Evolutionary conservation across 2,113 vertebrate species (phyloP), one percentile per base, ranked within the genome.

Genomic region (Leucosticte australis): DNA sequence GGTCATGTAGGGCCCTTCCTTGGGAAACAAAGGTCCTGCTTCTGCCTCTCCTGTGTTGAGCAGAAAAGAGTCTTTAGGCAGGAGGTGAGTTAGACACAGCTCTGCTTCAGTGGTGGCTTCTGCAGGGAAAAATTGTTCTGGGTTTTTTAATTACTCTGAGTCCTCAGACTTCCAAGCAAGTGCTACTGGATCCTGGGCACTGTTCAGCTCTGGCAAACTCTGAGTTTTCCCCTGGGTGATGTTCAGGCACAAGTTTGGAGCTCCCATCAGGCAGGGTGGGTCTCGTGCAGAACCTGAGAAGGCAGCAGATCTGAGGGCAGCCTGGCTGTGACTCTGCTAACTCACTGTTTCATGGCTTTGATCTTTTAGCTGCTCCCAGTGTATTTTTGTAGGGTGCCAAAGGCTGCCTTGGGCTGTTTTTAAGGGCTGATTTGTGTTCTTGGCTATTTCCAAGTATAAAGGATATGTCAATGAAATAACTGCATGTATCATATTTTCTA

Each of bases 141-240:
- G 20, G 7, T 31, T 37, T 62, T 56, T 47, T 41, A 69, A 69
- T 57, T 31, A 7, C 27, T 59, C 65, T 47, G 19, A 53, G 19
- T 77, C 27, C 18, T 94, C 20, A 50, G 6, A 19, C n/a, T 46
- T 39, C 35, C 30, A 11, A 78, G n/a, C 7, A 35, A 59, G 21
- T 14, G 28, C 13, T 64, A 0, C 30, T 28, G 47, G 15, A 13
- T 18, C 9, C 3, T 8, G 52, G 19, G 5, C 17, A 2, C 9
- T 12, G 6, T 30, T 68, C 35, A 52, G 15, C 31, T 62, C 31
- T 63, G 71, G 15, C 17, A 37, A 41, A 24, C 37, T 14, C 16
- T 62, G 63, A 44, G 23, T 28, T 65, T 85, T 80, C 13, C 31
- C n/a, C 7, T 22, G 1, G 55, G n/a, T 56, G 33, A 7, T 62